These are phyloP conservation scores for Kradibia gibbosae DNA, from an alignment of 1,140 invertebrate species.

Conservation along the genomic window DNA sequence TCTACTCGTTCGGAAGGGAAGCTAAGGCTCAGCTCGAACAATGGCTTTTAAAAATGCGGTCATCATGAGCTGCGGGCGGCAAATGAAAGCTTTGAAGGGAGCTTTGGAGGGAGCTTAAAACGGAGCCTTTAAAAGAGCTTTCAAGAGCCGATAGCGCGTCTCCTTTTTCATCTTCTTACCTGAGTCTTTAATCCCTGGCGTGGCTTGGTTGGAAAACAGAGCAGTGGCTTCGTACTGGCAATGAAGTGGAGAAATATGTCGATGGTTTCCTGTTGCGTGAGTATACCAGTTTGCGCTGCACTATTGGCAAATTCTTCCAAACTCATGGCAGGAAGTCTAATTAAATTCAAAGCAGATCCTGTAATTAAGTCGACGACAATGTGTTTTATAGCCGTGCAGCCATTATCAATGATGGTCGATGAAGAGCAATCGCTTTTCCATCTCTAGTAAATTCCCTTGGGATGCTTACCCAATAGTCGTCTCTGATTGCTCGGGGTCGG, in stretches of 20 bases:
- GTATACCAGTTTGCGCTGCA: constrained; percentile 89
- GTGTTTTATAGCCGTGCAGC: constrained; percentile 73
- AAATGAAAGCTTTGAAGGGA: too few relatives aligned
- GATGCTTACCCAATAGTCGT: constrained; percentile 62
- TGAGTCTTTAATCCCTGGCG: constrained; percentile 90
- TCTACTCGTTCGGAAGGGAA: too few relatives aligned
- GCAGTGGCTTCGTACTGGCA: constrained; percentile 84
- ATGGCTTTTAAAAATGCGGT: too few relatives aligned
- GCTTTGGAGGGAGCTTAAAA: too few relatives aligned
- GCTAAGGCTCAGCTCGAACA: too few relatives aligned
- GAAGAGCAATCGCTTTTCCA: not conserved
- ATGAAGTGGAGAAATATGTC: constrained; percentile 94
- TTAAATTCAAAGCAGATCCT: constrained; percentile 86
- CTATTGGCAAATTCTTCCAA: constrained; percentile 93
- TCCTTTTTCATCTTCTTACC: too few relatives aligned
- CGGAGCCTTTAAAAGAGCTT: too few relatives aligned
- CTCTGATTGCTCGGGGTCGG: constrained; percentile 78
- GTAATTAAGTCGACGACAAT: constrained; percentile 72
- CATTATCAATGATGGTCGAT: not conserved
- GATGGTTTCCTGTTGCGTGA: constrained; percentile 91
- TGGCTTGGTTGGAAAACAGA: constrained; percentile 86
- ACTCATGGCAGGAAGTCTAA: constrained; percentile 91
- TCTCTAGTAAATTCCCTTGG: not conserved
- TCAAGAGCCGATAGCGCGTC: too few relatives aligned
- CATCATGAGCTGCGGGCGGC: too few relatives aligned